Base-by-base conservation (phyloP, 2,888 invertebrate genomes). In the Amblyjoppa proteus region DNA sequence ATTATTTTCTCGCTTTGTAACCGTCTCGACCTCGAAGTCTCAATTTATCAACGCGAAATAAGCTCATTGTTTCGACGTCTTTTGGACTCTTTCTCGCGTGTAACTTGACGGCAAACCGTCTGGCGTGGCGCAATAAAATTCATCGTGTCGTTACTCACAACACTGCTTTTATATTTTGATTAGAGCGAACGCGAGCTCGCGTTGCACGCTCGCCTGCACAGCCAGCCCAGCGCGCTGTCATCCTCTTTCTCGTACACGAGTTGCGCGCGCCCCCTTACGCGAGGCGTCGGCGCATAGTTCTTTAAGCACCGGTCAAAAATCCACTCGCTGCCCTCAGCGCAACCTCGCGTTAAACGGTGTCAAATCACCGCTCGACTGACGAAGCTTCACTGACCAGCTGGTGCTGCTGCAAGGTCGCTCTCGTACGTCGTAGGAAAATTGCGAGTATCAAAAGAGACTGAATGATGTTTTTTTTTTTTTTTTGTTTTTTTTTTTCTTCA, bases 81-180 rank as follows among this genome's bases (percentile, higher is more conserved):
- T 83, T 83, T 70, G 11, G 16, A 73, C 45, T 66, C 58, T 66
- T 81, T 56, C 5, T 71, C 49, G 64, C 69, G 20, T 7, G 20
- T 16, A 31, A 34, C 68, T 79, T 61, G 88, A 81, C 86, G 87
- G 88, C 88, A 88, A 90, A 89, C 89, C 90, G 88, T 89, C 85
- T 76, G 87, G 89, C 87, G 86, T 87, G 84, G 85, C 87, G 81
- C 85, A 88, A 87, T 90, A 84, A 89, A 85, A 88, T 81, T 90
- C 61, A 81, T 83, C 85, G 69, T 64, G 58, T 81, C 66, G 81
- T 79, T 75, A 83, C 85, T 87, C 83, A 79, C 81, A 79, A 87
- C 20, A 87, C 70, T 82, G 81, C 77, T 84, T 84, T 88, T 87
- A 79, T 87, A 84, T 90, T 92, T 92, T 91, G 90, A 92, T 92